Conservation (phyloP, 2,888 invertebrate genomes). For the Xanthia icteritia region DNA sequence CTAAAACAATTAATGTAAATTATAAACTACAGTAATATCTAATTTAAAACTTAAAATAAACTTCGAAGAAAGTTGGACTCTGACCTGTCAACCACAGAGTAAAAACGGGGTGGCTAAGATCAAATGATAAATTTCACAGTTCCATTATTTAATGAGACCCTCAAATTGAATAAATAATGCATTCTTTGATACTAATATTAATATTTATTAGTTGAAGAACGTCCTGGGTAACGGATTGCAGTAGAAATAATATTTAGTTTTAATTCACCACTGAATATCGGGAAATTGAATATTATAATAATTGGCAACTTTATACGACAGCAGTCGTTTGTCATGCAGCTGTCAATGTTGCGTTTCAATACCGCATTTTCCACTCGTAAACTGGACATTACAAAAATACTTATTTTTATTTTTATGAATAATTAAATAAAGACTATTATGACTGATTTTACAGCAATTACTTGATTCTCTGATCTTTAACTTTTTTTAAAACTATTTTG, state of each 20-base stretch:
- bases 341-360: constrained; percentile 48
- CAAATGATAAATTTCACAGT: constrained; percentile 4
- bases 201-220: neutral
- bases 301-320: constrained; percentile 21
- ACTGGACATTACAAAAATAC: neutral
- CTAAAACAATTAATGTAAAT: constrained; percentile 70
- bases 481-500: neutral
- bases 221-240: neutral
- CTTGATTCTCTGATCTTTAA: neutral
- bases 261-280: neutral
- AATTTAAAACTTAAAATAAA: constrained; percentile 75
- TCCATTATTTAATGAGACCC: too few relatives aligned
- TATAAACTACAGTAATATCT: constrained; percentile 65
- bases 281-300: neutral
- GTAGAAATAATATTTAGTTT: neutral
- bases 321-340: neutral
- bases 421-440: too few relatives aligned
- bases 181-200: too few relatives aligned
- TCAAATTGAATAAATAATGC: too few relatives aligned
- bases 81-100: constrained; percentile 79
- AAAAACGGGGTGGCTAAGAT: constrained; percentile 37
- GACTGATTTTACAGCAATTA: neutral
- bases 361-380: neutral
- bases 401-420: neutral
- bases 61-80: constrained; percentile 85